phyloP scores from a whole-genome alignment of 2,113 vertebrate genomes.

The Clarias macrocephalus region DNA sequence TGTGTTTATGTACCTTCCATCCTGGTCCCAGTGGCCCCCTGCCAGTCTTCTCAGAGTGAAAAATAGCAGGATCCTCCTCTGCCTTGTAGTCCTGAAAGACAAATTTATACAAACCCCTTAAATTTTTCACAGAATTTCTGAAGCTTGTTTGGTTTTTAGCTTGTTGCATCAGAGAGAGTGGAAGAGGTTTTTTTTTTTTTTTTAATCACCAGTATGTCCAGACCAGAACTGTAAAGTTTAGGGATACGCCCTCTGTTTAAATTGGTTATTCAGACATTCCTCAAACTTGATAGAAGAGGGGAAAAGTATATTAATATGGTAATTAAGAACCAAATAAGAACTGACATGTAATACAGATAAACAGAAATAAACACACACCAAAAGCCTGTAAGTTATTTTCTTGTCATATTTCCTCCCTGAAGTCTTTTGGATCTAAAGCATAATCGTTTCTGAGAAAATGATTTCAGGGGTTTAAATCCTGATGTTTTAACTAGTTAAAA shows the following conservation, averaged over 20 bases:
- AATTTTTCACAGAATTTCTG: neutral
- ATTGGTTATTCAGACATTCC: neutral
- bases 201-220: neutral
- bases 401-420: neutral
- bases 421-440: neutral
- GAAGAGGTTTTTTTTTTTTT: neutral
- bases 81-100: slow-evolving; percentile 68
- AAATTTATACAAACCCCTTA: neutral
- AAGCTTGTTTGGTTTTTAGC: neutral
- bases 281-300: neutral
- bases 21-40: slow-evolving; percentile 68
- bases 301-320: neutral
- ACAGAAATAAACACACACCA: neutral
- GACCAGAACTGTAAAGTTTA: neutral
- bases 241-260: neutral
- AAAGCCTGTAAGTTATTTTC: neutral
- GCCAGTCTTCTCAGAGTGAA: slow-evolving; percentile 67
- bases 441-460: neutral
- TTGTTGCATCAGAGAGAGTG: neutral
- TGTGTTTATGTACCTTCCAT: slow-evolving; percentile 63
- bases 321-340: neutral
- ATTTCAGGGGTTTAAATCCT: neutral
- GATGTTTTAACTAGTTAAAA: neutral
- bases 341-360: neutral
- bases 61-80: slow-evolving; percentile 69